phyloP scores from a whole-genome alignment of 1,140 invertebrate species.

The Whitmania pigra region DNA sequence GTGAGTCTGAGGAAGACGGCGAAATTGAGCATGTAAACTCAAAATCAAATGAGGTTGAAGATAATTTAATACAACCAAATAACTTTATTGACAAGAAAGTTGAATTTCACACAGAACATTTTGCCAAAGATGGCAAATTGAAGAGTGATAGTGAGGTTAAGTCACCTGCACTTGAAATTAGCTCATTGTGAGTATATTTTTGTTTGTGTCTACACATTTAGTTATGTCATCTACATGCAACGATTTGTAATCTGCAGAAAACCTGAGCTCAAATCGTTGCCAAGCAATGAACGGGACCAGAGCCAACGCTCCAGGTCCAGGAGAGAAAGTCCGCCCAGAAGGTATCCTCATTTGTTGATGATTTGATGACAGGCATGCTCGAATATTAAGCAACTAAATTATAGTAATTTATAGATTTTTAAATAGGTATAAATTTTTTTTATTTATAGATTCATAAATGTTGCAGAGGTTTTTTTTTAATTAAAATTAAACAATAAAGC shows the following conservation, averaged over 20 bases:
- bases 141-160: slow-evolving; percentile 25
- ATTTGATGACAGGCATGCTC: no score
- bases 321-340: no score
- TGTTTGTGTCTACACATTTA: no score
- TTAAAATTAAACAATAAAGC: no score
- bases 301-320: no score
- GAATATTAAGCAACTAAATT: no score
- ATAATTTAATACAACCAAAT: slow-evolving; percentile 2
- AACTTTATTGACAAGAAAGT: neutral
- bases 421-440: no score
- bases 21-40: slow-evolving; percentile 35
- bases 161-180: slow-evolving; percentile 21
- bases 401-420: no score
- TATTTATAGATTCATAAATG: no score
- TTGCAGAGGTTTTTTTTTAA: no score
- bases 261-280: slow-evolving; percentile 29
- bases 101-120: neutral
- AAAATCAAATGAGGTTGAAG: slow-evolving; percentile 18
- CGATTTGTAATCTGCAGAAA: neutral
- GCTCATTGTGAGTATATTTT: slow-evolving; percentile 16
- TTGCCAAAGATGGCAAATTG: slow-evolving; percentile 9
- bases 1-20: slow-evolving; percentile 36
- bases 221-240: no score
- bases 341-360: no score
- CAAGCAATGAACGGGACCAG: neutral